phyloP scores from a whole-genome alignment of 2,888 invertebrate genomes.

The Agrotis puta region DNA sequence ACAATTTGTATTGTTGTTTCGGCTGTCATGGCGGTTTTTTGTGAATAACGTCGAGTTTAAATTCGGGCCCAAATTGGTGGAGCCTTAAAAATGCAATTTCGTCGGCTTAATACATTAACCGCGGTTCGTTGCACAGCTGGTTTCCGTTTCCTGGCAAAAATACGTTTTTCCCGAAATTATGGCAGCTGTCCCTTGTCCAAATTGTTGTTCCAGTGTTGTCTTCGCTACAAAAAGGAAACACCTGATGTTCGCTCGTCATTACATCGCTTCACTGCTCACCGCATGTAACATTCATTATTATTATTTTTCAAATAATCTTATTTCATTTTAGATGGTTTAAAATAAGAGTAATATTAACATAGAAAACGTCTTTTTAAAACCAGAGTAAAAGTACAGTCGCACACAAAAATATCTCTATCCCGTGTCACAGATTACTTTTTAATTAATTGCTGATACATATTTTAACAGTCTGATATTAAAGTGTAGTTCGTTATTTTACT shows the following conservation, averaged over 20 bases:
- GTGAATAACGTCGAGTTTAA: constrained; percentile 55
- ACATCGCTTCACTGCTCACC: constrained; percentile 21
- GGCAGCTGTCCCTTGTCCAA: constrained; percentile 77
- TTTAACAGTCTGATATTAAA: constrained; percentile 9
- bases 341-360: background rate
- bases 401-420: constrained; percentile 11
- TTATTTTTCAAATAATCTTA: background rate
- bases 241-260: constrained; percentile 45
- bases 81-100: constrained; percentile 90
- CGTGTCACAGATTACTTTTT: background rate
- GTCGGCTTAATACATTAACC: constrained; percentile 84
- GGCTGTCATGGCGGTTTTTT: constrained; percentile 53
- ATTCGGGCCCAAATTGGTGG: constrained; percentile 79
- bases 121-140: constrained; percentile 86
- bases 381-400: constrained; percentile 32
- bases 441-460: constrained; percentile 1
- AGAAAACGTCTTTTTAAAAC: background rate
- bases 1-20: constrained; percentile 31
- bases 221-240: constrained; percentile 53
- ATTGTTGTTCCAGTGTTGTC: constrained; percentile 54
- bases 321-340: background rate
- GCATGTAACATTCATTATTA: background rate
- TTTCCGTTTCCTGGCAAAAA: constrained; percentile 88
- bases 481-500: constrained; percentile 1
- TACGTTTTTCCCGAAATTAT: constrained; percentile 87